A percentile compares a stretch with the other conserved stretches of the same genome.
phyloP scores from a whole-genome alignment of 2,113 vertebrate genomes.

The Colaptes auratus region DNA sequence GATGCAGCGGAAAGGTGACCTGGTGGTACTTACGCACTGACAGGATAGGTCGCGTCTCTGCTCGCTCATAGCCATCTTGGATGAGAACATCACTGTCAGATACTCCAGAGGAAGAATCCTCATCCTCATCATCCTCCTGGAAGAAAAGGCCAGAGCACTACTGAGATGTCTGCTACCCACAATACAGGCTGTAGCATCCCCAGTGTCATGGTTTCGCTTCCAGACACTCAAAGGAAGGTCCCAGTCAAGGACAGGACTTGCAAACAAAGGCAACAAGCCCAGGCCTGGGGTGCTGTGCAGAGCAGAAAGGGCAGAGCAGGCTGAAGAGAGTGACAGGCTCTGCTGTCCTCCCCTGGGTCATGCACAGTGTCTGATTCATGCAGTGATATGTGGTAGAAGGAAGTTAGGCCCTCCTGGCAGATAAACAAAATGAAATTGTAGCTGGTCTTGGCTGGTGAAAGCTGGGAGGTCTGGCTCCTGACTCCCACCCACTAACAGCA shows the following conservation, averaged over 20 bases:
- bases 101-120: slow-evolving; percentile 85
- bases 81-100: slow-evolving; percentile 85
- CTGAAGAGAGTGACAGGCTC: background rate
- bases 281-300: background rate
- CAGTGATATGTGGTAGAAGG: background rate
- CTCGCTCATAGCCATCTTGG: slow-evolving; percentile 79
- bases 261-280: background rate
- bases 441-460: background rate
- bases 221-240: background rate
- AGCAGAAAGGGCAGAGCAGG: background rate
- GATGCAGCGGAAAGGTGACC: background rate
- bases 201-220: fast-evolving
- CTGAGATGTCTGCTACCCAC: background rate
- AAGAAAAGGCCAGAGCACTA: background rate
- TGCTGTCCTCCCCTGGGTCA: background rate
- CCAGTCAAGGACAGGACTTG: background rate
- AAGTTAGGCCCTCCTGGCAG: background rate
- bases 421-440: background rate
- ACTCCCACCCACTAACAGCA: background rate
- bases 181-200: background rate
- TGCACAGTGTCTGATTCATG: background rate
- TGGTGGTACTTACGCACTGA: slow-evolving; percentile 88
- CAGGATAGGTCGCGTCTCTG: slow-evolving; percentile 90
- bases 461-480: background rate
- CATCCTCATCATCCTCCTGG: slow-evolving; percentile 79